Evolutionary conservation across 2,113 vertebrate genomes (phyloP).

Genomic region (Microcebus ravelobensis): DNA sequence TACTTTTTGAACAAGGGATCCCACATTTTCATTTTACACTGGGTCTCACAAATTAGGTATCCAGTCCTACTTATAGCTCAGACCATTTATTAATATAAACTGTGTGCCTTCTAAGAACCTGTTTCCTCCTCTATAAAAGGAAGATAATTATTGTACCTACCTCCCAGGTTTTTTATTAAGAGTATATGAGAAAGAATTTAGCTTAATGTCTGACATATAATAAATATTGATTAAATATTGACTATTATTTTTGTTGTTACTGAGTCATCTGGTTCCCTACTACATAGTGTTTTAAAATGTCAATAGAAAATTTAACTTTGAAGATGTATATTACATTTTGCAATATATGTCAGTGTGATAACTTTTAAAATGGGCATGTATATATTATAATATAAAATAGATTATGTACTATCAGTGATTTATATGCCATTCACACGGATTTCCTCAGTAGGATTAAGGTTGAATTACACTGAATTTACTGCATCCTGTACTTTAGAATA

Average conservation of each 20-base stretch:
- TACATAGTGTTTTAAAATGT: background rate
- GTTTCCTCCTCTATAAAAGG: constrained; percentile 3
- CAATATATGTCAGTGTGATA: background rate
- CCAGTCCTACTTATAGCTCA: background rate
- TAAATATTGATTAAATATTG: background rate
- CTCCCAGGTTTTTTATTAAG: background rate
- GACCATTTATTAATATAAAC: background rate
- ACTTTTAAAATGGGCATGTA: background rate
- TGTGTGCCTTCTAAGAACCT: background rate
- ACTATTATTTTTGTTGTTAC: background rate
- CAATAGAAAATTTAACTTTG: background rate
- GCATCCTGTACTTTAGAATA: background rate
- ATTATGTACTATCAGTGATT: background rate
- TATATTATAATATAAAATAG: constrained; percentile 26
- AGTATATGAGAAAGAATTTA: background rate
- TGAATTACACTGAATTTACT: background rate
- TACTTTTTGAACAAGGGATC: background rate
- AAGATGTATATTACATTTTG: background rate
- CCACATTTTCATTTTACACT: background rate
- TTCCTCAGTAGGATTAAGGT: background rate
- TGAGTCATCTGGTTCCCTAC: background rate
- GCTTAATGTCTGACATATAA: background rate
- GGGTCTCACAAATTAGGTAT: background rate
- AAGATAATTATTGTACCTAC: background rate
- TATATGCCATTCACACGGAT: background rate